phyloP scores from a whole-genome alignment of 2,888 invertebrate genomes.

The Hyposoter dolosus region DNA sequence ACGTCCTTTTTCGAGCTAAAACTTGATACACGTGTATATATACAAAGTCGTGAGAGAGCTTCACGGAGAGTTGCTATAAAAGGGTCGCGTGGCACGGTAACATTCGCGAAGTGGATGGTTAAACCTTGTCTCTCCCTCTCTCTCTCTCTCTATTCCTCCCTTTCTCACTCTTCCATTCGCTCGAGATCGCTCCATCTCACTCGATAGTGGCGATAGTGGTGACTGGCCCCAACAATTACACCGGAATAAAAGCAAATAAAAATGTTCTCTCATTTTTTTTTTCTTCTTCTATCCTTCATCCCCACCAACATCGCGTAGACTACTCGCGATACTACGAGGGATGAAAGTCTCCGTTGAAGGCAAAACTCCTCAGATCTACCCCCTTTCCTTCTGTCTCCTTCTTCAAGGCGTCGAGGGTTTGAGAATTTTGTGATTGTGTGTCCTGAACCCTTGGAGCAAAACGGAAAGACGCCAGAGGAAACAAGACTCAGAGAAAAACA shows the following conservation, averaged over 20 bases:
- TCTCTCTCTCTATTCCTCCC: slow-evolving; percentile 48
- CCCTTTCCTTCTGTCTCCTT: not conserved
- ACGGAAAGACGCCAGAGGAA: slow-evolving; percentile 38
- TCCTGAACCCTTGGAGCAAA: slow-evolving; percentile 26
- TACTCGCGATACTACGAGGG: slow-evolving; percentile 34
- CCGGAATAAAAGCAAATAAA: slow-evolving; percentile 83
- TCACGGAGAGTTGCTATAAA: slow-evolving; percentile 75
- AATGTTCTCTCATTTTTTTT: slow-evolving; percentile 69
- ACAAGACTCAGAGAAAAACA: slow-evolving; percentile 76
- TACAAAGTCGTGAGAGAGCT: slow-evolving; percentile 34
- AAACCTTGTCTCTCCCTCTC: slow-evolving; percentile 67
- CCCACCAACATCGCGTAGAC: slow-evolving; percentile 20
- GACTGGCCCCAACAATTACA: slow-evolving; percentile 84
- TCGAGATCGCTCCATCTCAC: slow-evolving; percentile 65
- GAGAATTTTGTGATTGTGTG: slow-evolving; percentile 46
- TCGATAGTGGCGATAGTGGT: slow-evolving; percentile 83
- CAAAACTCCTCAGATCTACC: slow-evolving; percentile 16
- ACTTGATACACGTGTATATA: slow-evolving; percentile 4
- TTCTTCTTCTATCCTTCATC: not conserved
- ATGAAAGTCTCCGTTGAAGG: slow-evolving; percentile 15
- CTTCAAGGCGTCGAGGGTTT: not conserved
- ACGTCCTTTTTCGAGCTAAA: slow-evolving; percentile 19
- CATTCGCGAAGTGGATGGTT: slow-evolving; percentile 83
- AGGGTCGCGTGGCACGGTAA: slow-evolving; percentile 83
- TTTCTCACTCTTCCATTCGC: slow-evolving; percentile 22